Percentiles rank a stretch among this genome's conserved stretches.
These are phyloP conservation scores for Plebejus argus DNA, from an alignment of 2,888 invertebrate species.

Conservation along the genomic window DNA sequence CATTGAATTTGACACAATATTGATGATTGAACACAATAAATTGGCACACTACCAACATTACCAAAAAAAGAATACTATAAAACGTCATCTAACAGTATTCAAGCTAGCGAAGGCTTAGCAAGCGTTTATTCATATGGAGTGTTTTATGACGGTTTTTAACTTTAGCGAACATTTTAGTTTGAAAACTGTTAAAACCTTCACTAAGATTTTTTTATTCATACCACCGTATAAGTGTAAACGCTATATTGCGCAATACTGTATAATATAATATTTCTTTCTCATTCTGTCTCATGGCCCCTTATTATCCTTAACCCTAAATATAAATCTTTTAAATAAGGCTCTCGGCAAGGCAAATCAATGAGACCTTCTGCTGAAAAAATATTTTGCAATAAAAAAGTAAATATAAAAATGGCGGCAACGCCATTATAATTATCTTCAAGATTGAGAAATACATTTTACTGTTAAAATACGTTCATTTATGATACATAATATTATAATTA, in stretches of 20 bases:
- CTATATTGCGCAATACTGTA: slow-evolving; percentile 37
- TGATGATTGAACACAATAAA: too few relatives aligned
- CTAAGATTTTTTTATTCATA: too few relatives aligned
- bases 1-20: too few relatives aligned
- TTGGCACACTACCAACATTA: too few relatives aligned
- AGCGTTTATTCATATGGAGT: too few relatives aligned
- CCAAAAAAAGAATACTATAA: too few relatives aligned
- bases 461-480: slow-evolving; percentile 51
- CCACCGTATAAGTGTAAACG: too few relatives aligned
- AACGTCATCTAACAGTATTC: too few relatives aligned
- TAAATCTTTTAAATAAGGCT: slow-evolving; percentile 63
- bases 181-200: too few relatives aligned
- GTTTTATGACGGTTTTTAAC: too few relatives aligned
- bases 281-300: slow-evolving; percentile 63
- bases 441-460: slow-evolving; percentile 38
- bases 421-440: background rate
- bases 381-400: slow-evolving; percentile 2
- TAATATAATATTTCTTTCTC: slow-evolving; percentile 40
- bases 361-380: background rate
- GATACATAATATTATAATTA: slow-evolving; percentile 60
- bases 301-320: slow-evolving; percentile 61
- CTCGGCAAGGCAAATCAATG: slow-evolving; percentile 59
- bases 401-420: slow-evolving; percentile 23
- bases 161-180: too few relatives aligned
- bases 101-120: too few relatives aligned